Percentiles rank a stretch among this genome's conserved stretches.
phyloP scores from a whole-genome alignment of 2,113 vertebrate genomes.

The Aramus guarauna region DNA sequence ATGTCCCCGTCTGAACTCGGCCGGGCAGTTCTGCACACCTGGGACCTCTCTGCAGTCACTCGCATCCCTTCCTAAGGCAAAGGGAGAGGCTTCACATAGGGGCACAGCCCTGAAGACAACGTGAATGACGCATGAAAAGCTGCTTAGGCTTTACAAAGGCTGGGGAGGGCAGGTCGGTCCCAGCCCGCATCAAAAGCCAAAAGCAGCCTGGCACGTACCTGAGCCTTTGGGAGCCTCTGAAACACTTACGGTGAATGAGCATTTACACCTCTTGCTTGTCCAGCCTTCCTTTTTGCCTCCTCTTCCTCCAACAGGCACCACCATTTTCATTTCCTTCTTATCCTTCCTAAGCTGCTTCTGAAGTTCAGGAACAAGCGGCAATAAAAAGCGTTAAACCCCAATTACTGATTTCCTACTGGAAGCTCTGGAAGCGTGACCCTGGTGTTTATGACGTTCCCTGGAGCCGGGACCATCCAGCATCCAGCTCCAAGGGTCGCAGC shows the following conservation, averaged over 20 bases:
- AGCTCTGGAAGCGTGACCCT: neutral
- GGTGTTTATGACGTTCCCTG: neutral
- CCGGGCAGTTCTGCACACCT: rapidly evolving
- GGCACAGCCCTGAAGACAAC: neutral
- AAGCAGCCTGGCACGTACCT: neutral
- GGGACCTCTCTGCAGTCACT: neutral
- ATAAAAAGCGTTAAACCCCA: neutral
- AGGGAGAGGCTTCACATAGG: neutral
- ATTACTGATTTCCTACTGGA: neutral
- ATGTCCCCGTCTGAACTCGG: rapidly evolving
- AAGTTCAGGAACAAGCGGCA: neutral
- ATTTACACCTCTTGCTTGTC: neutral
- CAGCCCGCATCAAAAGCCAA: neutral
- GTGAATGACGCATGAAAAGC: neutral
- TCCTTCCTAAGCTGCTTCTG: neutral
- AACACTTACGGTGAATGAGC: neutral
- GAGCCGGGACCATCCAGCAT: neutral
- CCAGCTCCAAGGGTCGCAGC: neutral
- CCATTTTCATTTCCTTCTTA: neutral
- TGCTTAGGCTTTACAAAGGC: neutral
- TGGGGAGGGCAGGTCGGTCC: neutral
- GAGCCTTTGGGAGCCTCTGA: neutral
- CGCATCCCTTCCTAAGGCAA: neutral
- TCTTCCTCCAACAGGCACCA: neutral
- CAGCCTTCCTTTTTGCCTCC: neutral